Evolutionary conservation across 2,888 invertebrate species (phyloP).

Genomic region (Diogma glabrata): DNA sequence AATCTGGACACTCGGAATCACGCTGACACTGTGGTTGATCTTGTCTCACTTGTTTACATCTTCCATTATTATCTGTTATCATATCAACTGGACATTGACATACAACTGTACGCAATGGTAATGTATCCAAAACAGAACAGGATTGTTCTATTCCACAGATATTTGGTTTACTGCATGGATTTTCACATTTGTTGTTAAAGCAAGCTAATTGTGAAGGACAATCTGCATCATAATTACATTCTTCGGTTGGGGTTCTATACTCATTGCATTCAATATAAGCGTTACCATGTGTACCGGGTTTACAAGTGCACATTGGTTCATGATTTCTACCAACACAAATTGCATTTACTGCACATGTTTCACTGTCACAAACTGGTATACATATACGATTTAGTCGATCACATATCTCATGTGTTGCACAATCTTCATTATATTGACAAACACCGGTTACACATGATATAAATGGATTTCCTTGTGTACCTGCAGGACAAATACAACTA

Average conservation of each 20-base stretch:
- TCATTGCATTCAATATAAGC: constrained; percentile 57
- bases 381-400: constrained; percentile 74
- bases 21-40: constrained; percentile 49
- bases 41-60: constrained; percentile 50
- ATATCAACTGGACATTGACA: constrained; percentile 79
- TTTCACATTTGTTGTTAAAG: constrained; percentile 60
- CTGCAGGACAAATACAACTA: constrained; percentile 71
- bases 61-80: constrained; percentile 57
- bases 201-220: constrained; percentile 66
- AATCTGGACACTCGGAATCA: constrained; percentile 63
- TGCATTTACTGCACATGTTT: constrained; percentile 67
- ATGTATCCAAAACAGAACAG: constrained; percentile 65
- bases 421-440: constrained; percentile 83
- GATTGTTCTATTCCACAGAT: constrained; percentile 67
- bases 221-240: constrained; percentile 65
- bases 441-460: constrained; percentile 70
- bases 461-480: constrained; percentile 74
- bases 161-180: constrained; percentile 60
- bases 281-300: constrained; percentile 64
- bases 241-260: constrained; percentile 40
- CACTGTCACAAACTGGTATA: constrained; percentile 69
- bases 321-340: constrained; percentile 64
- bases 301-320: constrained; percentile 66
- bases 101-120: constrained; percentile 72
- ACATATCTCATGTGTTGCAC: constrained; percentile 72